A percentile compares a stretch with the other conserved stretches of the same genome.
These are phyloP conservation scores for Bombus waltoni DNA, from an alignment of 1,140 invertebrate species.

Conservation along the genomic window DNA sequence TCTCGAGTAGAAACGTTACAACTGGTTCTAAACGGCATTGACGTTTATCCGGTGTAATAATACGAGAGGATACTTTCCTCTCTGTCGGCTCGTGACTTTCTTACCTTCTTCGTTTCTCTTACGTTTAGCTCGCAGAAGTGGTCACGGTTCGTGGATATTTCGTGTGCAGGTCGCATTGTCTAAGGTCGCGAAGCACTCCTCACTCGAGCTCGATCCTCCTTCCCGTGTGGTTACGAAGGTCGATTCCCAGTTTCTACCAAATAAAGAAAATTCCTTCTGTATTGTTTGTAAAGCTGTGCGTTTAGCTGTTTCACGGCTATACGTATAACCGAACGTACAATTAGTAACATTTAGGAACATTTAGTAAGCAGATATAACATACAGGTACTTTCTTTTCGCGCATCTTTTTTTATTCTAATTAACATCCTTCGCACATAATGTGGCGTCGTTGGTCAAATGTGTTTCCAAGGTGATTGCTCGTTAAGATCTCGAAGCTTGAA, in stretches of 20 bases:
- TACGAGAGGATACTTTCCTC: slow-evolving; percentile 21
- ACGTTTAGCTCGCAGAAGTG: slow-evolving; percentile 18
- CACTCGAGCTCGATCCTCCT: slow-evolving; percentile 21
- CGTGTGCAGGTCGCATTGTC: slow-evolving; percentile 39
- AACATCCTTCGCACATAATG: neutral
- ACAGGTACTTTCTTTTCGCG: neutral
- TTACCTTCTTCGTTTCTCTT: slow-evolving; percentile 23
- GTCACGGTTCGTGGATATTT: slow-evolving; percentile 41
- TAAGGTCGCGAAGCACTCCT: slow-evolving; percentile 45
- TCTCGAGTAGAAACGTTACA: slow-evolving; percentile 50
- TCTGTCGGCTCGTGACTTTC: slow-evolving; percentile 18
- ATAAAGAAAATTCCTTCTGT: slow-evolving; percentile 24
- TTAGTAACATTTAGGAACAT: neutral
- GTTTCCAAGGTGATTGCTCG: slow-evolving; percentile 6
- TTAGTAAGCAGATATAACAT: neutral
- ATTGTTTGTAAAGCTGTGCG: too few species aligned
- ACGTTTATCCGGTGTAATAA: slow-evolving; percentile 34
- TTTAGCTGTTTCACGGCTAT: too few species aligned
- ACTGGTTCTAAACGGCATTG: slow-evolving; percentile 50
- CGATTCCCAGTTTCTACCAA: slow-evolving; percentile 16
- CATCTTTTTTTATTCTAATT: neutral
- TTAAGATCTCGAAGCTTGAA: slow-evolving; percentile 9
- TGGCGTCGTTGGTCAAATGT: neutral
- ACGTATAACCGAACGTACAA: neutral
- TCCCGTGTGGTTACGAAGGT: slow-evolving; percentile 10